Conservation (phyloP, 2,113 vertebrate genomes). For the Dipodomys stephensi region DNA sequence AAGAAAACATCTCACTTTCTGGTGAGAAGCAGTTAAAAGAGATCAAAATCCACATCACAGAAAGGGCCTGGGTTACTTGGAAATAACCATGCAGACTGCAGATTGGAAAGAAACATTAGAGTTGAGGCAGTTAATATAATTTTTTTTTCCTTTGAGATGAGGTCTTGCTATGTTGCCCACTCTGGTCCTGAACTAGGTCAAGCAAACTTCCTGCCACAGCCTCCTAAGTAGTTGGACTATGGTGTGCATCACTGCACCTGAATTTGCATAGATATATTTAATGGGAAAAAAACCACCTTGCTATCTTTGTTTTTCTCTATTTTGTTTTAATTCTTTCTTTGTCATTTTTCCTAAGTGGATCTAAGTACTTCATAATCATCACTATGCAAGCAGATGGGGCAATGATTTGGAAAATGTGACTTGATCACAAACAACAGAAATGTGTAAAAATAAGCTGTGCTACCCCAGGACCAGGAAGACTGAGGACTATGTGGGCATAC, state of each 20-base stretch:
- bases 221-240: too few relatives aligned
- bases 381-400: not conserved
- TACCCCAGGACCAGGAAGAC: not conserved
- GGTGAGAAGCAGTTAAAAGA: not conserved
- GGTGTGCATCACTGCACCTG: too few relatives aligned
- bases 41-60: not conserved
- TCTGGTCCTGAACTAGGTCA: too few relatives aligned
- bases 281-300: not conserved
- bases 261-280: not conserved
- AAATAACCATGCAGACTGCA: not conserved
- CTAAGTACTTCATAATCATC: not conserved
- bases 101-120: not conserved
- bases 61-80: not conserved
- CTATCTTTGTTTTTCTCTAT: not conserved
- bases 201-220: too few relatives aligned
- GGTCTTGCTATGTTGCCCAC: too few relatives aligned
- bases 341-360: not conserved
- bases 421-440: not conserved
- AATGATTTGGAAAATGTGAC: not conserved
- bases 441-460: not conserved
- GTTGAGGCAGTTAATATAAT: not conserved
- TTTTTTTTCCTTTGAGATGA: not conserved
- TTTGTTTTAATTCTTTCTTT: constrained; percentile 23
- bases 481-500: not conserved
- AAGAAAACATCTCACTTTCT: not conserved